phyloP scores from a whole-genome alignment of 2,797 vertebrate species.

The Discoglossus pictus region DNA sequence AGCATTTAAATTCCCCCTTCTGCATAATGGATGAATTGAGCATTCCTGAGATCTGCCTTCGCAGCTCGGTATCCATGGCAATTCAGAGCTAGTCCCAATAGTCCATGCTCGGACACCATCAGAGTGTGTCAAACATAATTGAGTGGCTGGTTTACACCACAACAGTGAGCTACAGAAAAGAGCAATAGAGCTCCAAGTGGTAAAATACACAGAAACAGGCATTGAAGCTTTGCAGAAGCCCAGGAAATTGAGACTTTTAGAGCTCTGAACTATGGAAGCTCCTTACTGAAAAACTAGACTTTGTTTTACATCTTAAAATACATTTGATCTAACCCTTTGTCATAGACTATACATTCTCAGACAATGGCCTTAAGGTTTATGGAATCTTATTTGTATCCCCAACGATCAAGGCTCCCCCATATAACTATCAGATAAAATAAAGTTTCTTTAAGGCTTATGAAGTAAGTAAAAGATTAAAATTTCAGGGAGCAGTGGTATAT shows the following conservation, averaged over 20 bases:
- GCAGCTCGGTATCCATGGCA: constrained; percentile 39
- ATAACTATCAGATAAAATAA: too few species aligned
- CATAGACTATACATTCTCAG: too few species aligned
- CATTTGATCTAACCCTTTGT: background rate
- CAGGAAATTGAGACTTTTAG: constrained; percentile 4
- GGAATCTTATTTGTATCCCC: too few species aligned
- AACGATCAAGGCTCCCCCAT: too few species aligned
- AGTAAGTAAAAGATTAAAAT: background rate
- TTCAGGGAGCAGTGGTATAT: constrained; percentile 5
- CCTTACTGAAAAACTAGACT: background rate
- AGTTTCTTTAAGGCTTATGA: too few species aligned
- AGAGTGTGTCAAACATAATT: constrained; percentile 38
- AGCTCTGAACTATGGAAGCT: constrained; percentile 25
- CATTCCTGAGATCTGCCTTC: constrained; percentile 36
- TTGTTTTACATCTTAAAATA: too few species aligned
- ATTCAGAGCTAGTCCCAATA: constrained; percentile 27
- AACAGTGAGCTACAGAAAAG: constrained; percentile 20
- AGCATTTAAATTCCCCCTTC: constrained; percentile 41
- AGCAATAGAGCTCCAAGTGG: background rate
- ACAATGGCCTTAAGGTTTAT: too few species aligned
- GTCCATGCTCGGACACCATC: constrained; percentile 37
- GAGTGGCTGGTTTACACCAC: constrained; percentile 30
- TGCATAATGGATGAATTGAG: constrained; percentile 44
- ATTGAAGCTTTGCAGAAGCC: too few species aligned
- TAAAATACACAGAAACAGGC: background rate